A percentile compares a stretch with the other conserved stretches of the same genome.
phyloP scores from a whole-genome alignment of 2,113 vertebrate species.

The Heterotis niloticus region DNA sequence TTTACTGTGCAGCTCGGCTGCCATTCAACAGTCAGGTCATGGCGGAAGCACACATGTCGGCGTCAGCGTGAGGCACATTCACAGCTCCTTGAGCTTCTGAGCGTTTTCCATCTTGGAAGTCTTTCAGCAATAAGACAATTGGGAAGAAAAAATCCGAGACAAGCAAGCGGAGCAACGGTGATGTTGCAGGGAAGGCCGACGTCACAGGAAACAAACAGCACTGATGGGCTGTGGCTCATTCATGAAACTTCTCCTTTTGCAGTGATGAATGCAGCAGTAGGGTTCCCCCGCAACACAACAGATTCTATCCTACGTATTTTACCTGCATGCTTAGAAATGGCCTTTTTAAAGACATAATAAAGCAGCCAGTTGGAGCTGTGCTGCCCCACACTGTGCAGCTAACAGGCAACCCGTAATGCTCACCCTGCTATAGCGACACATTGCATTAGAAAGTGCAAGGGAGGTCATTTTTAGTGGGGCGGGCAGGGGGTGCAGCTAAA shows the following conservation, averaged over 20 bases:
- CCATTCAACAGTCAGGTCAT: neutral
- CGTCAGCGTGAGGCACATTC: neutral
- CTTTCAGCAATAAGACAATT: neutral
- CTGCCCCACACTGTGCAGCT: too few relatives aligned
- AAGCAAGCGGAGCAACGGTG: neutral
- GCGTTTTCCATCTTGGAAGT: neutral
- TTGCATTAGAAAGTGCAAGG: neutral
- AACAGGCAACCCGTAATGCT: too few relatives aligned
- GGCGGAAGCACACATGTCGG: neutral
- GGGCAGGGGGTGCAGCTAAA: too few relatives aligned
- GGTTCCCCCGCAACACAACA: neutral
- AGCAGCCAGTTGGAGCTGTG: neutral
- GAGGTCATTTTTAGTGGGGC: too few relatives aligned
- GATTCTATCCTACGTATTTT: neutral
- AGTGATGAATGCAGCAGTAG: slow-evolving; percentile 16
- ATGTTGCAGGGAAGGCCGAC: neutral
- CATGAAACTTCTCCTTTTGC: neutral
- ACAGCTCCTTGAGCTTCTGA: neutral
- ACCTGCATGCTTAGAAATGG: slow-evolving; percentile 10
- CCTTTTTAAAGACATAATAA: slow-evolving; percentile 12
- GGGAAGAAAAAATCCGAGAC: neutral
- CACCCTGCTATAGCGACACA: neutral
- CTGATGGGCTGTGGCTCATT: slow-evolving; percentile 2
- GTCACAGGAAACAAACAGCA: neutral
- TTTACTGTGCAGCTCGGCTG: neutral